Evolutionary conservation across 2,113 vertebrate genomes (phyloP), one percentile per base, ranked within the genome.

Genomic region (Pimephales promelas): DNA sequence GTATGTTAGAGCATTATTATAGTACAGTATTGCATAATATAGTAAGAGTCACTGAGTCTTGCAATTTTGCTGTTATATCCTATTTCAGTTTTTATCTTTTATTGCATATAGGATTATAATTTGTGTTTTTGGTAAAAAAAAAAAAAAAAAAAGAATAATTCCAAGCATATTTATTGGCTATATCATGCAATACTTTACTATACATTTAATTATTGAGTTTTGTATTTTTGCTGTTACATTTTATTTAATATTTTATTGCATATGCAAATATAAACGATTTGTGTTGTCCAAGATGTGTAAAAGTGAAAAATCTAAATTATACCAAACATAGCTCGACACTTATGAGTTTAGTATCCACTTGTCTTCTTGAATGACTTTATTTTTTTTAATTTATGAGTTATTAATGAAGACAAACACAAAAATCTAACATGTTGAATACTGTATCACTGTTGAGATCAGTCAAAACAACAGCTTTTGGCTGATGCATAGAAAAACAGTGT

Each of bases 401-500:
- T 16, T 49, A 34, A 28, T 26, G 3, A 20, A 34, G 47, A 59
- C 52, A 59, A 28, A n/a, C 24, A 40, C 8, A 13, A 40, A 18
- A 52, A 1, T 2, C 5, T 6, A 54, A 26, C 0, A 1, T 74
- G 24, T 10, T 34, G 36, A 71, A 5, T 56, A n/a, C 75, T 40
- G 54, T 77, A 40, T 77, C 54, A 59, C 10, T 28, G 36, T 5
- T 47, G 13, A 10, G 57, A 45, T 36, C 54, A 57, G 31, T 78
- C 28, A 59, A 24, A 59, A 78, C 54, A 43, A 1, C 24, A 31
- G 31, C 4, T 68, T 74, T 52, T 71, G 20, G 68, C 73, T 76
- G 73, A 76, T 56, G 28, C 73, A 59, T 22, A 40, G 74, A 40
- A 40, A 74, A 57, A 57, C n/a, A 18, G 54, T 73, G 76, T 49